phyloP scores from a whole-genome alignment of 2,113 vertebrate genomes.

The Psittacara wagleri region DNA sequence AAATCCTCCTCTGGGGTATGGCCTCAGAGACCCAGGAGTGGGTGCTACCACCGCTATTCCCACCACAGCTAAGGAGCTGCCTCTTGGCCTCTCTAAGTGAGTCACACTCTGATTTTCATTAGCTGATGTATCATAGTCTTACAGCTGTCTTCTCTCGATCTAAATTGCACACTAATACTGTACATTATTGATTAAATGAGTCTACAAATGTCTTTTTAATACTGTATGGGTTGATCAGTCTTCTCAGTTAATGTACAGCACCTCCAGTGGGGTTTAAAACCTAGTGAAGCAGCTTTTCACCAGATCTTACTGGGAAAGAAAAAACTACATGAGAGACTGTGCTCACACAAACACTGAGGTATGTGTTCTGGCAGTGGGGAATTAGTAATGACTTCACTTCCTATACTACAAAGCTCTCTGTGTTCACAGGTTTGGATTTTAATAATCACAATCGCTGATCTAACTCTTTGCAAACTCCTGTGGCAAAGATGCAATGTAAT shows the following conservation, averaged over 20 bases:
- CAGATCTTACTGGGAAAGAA: background rate
- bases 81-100: background rate
- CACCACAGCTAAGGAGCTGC: background rate
- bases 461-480: background rate
- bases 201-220: constrained; percentile 68
- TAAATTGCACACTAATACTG: constrained; percentile 61
- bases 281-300: constrained; percentile 22
- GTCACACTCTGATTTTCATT: constrained; percentile 26
- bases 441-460: background rate
- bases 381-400: constrained; percentile 5
- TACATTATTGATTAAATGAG: constrained; percentile 69
- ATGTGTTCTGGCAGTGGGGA: background rate
- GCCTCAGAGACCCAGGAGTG: background rate
- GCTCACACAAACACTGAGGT: fast-evolving
- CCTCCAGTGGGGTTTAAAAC: constrained; percentile 48
- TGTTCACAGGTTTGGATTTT: background rate
- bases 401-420: background rate
- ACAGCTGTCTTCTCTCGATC: constrained; percentile 12
- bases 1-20: background rate
- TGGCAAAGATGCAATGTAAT: background rate
- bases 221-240: constrained; percentile 57
- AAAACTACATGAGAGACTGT: background rate
- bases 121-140: constrained; percentile 35
- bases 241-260: constrained; percentile 44
- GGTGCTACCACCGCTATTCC: background rate